Base-by-base conservation (phyloP, 2,888 invertebrate species). In the Scaptodrosophila latifasciaeformis region DNA sequence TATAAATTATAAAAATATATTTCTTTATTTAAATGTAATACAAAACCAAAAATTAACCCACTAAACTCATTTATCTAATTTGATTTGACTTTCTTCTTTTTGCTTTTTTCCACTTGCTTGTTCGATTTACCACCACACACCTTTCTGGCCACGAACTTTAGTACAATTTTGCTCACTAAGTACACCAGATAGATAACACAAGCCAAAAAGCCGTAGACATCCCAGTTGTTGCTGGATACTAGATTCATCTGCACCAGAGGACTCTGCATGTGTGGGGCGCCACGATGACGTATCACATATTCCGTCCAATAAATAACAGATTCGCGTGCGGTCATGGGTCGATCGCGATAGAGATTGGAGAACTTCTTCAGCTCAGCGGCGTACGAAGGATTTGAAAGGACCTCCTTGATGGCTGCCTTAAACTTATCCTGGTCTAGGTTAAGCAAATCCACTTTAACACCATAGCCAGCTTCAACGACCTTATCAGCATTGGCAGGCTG, bases 271-370 rank as follows among this genome's bases (percentile, higher is more conserved):
- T 86, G 88, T 1, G 82, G 70, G 0, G 89, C 89, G 12, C 90
- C 90, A 49, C 88, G 88, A 74, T 90, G 84, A 40, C 90, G 86
- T 1, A 90, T 83, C 0, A 90, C 87, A 67, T 90, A 90, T 60
- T 90, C 89, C 7, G 89, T 86, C 90, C 90, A 90, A 74, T 82
- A 90, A 54, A 88, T 84, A 0, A 89, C 89, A 1, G 87, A 88
- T 46, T 89, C 87, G 35, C 87, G 77, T 0, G 89, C 86, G 21
- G 76, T 85, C 82, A 88, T 72, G 0, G 90, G 90, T 43, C 90
- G 87, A 74, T 90, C 90, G 61, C 86, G 88, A 65, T 89, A 90
- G 29, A 88, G 82, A 9, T 62, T 60, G 0, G 89, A 88, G 18
- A 88, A 70, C 49, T 82, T 75, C 60, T 86, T 81, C 0, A 89